phyloP scores from a whole-genome alignment of 2,113 vertebrate species.

The Sterna hirundo region DNA sequence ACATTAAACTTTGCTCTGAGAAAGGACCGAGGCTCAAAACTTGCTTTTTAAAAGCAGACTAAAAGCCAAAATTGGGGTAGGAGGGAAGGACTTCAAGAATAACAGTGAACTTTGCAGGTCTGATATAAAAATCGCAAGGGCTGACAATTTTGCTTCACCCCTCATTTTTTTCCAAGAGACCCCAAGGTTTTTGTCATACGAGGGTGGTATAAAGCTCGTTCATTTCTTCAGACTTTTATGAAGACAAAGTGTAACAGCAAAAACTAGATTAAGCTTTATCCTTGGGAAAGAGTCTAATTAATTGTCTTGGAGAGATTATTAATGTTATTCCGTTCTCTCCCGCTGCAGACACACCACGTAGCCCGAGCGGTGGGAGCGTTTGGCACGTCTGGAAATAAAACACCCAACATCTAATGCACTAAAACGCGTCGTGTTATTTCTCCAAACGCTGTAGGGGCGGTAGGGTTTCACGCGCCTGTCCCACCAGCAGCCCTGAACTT shows the following conservation, averaged over 20 bases:
- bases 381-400: neutral
- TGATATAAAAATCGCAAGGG: neutral
- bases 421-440: rapidly evolving
- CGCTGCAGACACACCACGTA: neutral
- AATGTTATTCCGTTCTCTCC: neutral
- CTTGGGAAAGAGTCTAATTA: constrained; percentile 6
- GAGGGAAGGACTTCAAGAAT: neutral
- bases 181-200: neutral
- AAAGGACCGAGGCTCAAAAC: neutral
- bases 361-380: rapidly evolving
- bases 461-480: neutral
- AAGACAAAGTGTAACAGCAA: neutral
- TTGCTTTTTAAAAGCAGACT: neutral
- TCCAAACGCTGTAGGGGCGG: neutral
- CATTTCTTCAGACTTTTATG: constrained; percentile 14
- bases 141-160: neutral
- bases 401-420: neutral
- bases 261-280: constrained; percentile 24
- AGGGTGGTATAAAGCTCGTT: neutral
- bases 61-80: neutral
- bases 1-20: neutral
- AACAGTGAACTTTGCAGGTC: neutral
- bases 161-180: neutral
- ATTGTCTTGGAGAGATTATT: neutral
- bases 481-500: neutral